Evolutionary conservation across 2,888 invertebrate genomes (phyloP).

Genomic region (Harpalus rubripes): DNA sequence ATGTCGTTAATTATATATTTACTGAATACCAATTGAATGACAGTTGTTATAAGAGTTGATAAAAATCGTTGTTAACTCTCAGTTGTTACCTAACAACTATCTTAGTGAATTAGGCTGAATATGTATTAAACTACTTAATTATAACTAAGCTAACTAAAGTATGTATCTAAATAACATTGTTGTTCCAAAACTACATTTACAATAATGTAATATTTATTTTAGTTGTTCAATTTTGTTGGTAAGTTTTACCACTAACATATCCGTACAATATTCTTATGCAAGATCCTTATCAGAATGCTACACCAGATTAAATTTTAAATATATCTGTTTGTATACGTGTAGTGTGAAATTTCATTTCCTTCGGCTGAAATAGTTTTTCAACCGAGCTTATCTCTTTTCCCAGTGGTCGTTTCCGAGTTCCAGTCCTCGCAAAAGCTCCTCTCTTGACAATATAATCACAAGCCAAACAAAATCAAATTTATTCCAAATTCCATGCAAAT

Average conservation of each 20-base stretch:
- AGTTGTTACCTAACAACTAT: too few relatives aligned
- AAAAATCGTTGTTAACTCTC: too few relatives aligned
- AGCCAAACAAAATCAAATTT: background rate
- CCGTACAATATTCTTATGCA: background rate
- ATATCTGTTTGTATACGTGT: conserved; percentile 24
- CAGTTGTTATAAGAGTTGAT: too few relatives aligned
- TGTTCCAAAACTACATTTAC: too few relatives aligned
- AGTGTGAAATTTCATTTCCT: conserved; percentile 41
- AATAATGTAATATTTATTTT: too few relatives aligned
- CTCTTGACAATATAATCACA: conserved; percentile 6
- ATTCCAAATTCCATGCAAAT: conserved; percentile 16
- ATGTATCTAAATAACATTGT: too few relatives aligned
- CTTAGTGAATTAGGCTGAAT: too few relatives aligned
- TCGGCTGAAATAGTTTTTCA: conserved; percentile 38
- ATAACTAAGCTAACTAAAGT: too few relatives aligned
- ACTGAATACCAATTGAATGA: too few relatives aligned
- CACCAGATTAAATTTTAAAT: conserved; percentile 26
- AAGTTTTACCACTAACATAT: background rate
- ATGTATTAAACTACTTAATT: too few relatives aligned
- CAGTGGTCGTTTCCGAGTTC: conserved; percentile 8
- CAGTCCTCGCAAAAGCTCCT: background rate
- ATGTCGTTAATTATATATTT: too few relatives aligned
- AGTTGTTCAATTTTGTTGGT: background rate
- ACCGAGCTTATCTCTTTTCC: conserved; percentile 12
- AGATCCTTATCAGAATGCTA: background rate